Conservation (phyloP, 2,797 vertebrate genomes). For the Emys orbicularis region DNA sequence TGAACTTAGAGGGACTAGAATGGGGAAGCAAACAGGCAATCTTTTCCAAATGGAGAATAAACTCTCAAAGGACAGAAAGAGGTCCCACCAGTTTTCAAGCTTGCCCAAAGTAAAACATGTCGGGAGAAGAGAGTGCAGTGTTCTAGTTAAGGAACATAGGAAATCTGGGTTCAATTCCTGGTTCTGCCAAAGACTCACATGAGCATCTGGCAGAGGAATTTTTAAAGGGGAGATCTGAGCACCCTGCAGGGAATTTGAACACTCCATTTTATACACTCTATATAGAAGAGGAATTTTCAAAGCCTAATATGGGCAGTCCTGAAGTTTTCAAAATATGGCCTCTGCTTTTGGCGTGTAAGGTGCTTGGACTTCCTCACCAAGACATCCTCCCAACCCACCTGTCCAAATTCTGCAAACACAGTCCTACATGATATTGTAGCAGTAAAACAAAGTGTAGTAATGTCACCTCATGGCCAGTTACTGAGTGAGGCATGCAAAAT, state of each 20-base stretch:
- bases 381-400: not conserved
- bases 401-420: not conserved
- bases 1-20: not conserved
- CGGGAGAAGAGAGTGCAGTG: slow-evolving; percentile 6
- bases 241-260: not conserved
- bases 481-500: rapidly evolving
- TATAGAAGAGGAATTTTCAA: slow-evolving; percentile 5
- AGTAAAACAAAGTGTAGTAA: rapidly evolving
- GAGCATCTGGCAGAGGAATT: not conserved
- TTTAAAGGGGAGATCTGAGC: not conserved
- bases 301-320: slow-evolving; percentile 10
- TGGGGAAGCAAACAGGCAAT: not conserved
- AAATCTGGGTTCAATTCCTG: not conserved
- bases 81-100: slow-evolving; percentile 1
- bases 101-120: not conserved
- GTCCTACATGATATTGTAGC: rapidly evolving
- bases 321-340: slow-evolving; percentile 30
- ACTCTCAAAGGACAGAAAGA: not conserved
- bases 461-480: not conserved
- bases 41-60: not conserved
- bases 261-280: not conserved
- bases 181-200: not conserved
- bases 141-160: not conserved
- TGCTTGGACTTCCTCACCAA: not conserved
- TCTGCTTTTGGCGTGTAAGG: not conserved